These are phyloP conservation scores for Platalea minor DNA, from an alignment of 2,797 vertebrate genomes.

Conservation along the genomic window DNA sequence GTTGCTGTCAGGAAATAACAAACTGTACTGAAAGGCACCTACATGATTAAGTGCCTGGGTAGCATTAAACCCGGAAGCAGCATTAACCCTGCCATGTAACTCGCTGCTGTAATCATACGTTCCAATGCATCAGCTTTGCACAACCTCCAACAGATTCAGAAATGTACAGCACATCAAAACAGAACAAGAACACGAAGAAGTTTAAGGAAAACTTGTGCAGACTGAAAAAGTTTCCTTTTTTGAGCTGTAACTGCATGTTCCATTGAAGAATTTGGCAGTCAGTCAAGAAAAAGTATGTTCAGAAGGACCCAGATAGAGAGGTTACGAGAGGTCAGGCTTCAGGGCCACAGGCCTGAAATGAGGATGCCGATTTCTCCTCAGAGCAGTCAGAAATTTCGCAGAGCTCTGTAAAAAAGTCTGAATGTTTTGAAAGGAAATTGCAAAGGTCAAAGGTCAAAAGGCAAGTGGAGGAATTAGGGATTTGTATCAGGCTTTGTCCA, in stretches of 20 bases:
- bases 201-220: neutral
- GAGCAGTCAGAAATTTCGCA: neutral
- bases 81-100: neutral
- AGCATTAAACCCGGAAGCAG: neutral
- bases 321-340: neutral
- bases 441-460: neutral
- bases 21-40: neutral
- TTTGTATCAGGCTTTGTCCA: neutral
- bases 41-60: neutral
- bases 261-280: neutral
- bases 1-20: slow-evolving; percentile 30
- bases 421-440: neutral
- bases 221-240: neutral
- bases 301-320: neutral
- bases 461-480: neutral
- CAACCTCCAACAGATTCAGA: neutral
- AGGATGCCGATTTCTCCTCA: neutral
- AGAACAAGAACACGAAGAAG: neutral
- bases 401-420: neutral
- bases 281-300: neutral
- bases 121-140: neutral
- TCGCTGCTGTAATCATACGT: neutral
- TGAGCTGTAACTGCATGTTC: neutral
- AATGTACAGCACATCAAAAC: rapidly evolving
- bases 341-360: neutral